These are phyloP conservation scores for Eristalis arbustorum DNA, from an alignment of 2,888 invertebrate genomes.

Conservation along the genomic window DNA sequence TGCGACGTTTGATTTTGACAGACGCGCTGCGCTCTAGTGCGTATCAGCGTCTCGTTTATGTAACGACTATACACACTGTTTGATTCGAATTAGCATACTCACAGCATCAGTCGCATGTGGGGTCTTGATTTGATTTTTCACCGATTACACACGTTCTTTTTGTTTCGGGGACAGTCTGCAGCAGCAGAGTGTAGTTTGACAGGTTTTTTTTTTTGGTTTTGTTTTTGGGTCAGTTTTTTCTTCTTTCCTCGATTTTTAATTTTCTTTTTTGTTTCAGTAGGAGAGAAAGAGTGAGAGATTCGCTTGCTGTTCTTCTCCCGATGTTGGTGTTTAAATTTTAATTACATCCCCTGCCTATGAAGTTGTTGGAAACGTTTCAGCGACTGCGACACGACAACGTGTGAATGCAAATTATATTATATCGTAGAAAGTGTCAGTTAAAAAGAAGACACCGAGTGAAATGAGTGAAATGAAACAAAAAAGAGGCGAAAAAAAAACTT, in stretches of 20 bases:
- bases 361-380: neutral
- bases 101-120: neutral
- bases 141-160: neutral
- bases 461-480: neutral
- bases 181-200: neutral
- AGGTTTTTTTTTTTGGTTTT: neutral
- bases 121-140: neutral
- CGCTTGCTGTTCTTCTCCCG: neutral
- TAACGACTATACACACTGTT: neutral
- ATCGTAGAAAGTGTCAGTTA: constrained; percentile 62
- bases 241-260: neutral
- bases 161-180: neutral
- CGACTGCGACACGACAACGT: constrained; percentile 13
- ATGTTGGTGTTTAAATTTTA: neutral
- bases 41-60: neutral
- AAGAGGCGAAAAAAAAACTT: constrained; percentile 42
- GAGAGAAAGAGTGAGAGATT: neutral
- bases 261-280: neutral
- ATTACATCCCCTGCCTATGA: neutral
- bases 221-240: neutral
- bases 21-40: no score
- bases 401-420: constrained; percentile 68
- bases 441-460: constrained; percentile 13
- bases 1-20: neutral
- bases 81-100: neutral